phyloP scores from a whole-genome alignment of 2,113 vertebrate species.

The Alligator sinensis region DNA sequence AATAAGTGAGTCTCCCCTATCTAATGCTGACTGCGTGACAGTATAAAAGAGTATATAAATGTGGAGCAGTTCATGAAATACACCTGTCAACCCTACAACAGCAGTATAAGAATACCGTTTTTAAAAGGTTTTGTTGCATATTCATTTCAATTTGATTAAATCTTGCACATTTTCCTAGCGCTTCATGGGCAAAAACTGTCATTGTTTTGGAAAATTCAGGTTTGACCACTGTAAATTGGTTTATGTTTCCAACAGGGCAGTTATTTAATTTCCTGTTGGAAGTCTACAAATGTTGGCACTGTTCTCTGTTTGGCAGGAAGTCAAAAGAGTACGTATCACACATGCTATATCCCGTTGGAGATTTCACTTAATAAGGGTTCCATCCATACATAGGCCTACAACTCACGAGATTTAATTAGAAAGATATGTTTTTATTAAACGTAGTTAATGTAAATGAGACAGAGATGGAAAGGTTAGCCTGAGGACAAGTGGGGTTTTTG shows the following conservation, averaged over 20 bases:
- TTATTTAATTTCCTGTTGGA: conserved; percentile 92
- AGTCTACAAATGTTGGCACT: conserved; percentile 87
- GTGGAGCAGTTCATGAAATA: conserved; percentile 41
- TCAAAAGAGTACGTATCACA: conserved; percentile 79
- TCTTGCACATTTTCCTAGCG: conserved; percentile 37
- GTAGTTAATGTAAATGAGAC: neutral
- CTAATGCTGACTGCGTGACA: no score
- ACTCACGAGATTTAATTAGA: neutral
- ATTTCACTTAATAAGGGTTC: conserved; percentile 70
- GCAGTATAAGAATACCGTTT: conserved; percentile 2
- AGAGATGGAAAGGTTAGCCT: neutral
- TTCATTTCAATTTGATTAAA: conserved; percentile 21
- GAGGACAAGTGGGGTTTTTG: neutral
- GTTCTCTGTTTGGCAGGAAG: conserved; percentile 76
- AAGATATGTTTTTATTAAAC: conserved; percentile 36
- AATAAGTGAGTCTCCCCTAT: neutral
- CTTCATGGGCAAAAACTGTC: conserved; percentile 64
- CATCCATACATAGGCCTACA: conserved; percentile 54
- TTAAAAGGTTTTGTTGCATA: conserved; percentile 44
- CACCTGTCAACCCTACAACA: conserved; percentile 43
- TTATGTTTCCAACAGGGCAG: conserved; percentile 89
- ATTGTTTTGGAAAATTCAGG: conserved; percentile 83
- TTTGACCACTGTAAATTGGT: conserved; percentile 87
- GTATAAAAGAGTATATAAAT: neutral
- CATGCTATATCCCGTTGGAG: conserved; percentile 51